Evolutionary conservation across 2,888 invertebrate genomes (phyloP), one percentile per base, ranked within the genome.

Genomic region (Synanthedon myopaeformis): DNA sequence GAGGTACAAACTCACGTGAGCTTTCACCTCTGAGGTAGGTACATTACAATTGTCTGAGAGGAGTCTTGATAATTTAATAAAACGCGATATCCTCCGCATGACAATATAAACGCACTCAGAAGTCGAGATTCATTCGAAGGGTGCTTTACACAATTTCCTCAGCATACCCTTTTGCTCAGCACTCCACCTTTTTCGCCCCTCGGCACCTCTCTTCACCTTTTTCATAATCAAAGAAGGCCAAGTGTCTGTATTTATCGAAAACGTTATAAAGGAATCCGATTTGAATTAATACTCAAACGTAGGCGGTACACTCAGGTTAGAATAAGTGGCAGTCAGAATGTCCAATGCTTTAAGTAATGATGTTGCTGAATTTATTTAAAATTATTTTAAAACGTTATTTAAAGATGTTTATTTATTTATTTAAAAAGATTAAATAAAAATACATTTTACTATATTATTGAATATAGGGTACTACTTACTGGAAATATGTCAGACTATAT

Each of bases 201-300:
- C 68, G 69, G 70, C 73, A 66, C 69, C 70, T 72, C 76, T 70
- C 77, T 79, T 74, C 75, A 77, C 73, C 73, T 76, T 79, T 78
- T 76, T 70, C 66, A 76, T 79, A 79, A 80, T 78, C 75, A 82
- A 77, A 78, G 76, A 64, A 72, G 69, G 70, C 65, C 73, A 73
- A 80, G 74, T 74, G 65, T 67, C 66, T 69, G 65, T 68, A 69
- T 77, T 79, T 76, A 76, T 74, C 72, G 72, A 72, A 64, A 62
- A 75, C 63, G 62, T 67, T 66, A 66, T 69, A 65, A 60, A 67
- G 65, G 64, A 65, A 62, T 71, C 63, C 57, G 65, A 65, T 70
- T 70, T 57, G 52, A 57, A 61, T 65, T 55, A 49, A 10, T 10
- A 35, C 35, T 35, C 35, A 35, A 35, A 10, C 8, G 35, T 35